Conservation (phyloP, 1,140 invertebrate species). For the Procambarus virginalis region DNA sequence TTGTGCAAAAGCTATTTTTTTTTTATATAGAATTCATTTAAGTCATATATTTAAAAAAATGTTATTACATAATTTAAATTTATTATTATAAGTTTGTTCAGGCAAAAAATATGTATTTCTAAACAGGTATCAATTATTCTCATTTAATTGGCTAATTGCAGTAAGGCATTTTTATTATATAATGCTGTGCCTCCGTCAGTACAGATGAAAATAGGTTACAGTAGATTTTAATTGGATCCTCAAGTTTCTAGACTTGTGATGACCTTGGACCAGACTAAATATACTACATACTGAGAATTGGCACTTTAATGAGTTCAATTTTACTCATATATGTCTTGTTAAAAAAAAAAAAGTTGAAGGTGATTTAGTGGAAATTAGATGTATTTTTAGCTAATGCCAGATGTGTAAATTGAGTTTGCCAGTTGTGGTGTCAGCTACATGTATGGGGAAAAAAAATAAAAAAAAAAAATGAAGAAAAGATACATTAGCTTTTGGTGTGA, state of each 20-base stretch:
- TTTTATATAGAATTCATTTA: conserved; percentile 35
- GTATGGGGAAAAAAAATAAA: neutral
- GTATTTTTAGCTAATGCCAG: conserved; percentile 40
- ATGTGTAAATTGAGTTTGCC: conserved; percentile 33
- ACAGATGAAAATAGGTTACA: conserved; percentile 10
- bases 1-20: conserved; percentile 21
- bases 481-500: neutral
- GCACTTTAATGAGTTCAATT: conserved; percentile 4
- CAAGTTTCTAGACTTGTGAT: conserved; percentile 36
- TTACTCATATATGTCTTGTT: conserved; percentile 7
- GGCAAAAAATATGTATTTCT: conserved; percentile 43
- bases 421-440: conserved; percentile 39
- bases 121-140: conserved; percentile 28
- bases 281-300: conserved; percentile 31
- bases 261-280: conserved; percentile 53
- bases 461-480: neutral
- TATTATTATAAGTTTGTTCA: conserved; percentile 44
- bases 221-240: conserved; percentile 24
- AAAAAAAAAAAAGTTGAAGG: neutral
- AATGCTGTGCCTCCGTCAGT: neutral
- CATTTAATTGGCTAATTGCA: conserved; percentile 18
- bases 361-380: conserved; percentile 35
- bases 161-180: conserved; percentile 19
- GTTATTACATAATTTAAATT: conserved; percentile 44
- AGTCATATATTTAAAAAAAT: conserved; percentile 44